phyloP scores from a whole-genome alignment of 2,888 invertebrate species.

The Zele albiditarsus region DNA sequence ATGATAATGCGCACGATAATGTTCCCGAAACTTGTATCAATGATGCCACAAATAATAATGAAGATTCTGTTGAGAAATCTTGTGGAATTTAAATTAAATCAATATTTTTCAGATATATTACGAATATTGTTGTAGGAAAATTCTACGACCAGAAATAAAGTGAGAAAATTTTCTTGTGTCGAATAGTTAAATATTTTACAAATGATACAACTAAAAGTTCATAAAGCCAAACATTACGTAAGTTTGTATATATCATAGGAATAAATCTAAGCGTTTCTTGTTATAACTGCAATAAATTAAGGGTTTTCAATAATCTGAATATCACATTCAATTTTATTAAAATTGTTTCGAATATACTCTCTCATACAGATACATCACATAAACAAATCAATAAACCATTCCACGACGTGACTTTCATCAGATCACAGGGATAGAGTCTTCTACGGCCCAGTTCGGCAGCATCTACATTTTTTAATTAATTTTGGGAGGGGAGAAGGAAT shows the following conservation, averaged over 20 bases:
- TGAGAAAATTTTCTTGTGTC: not conserved
- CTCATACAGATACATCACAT: not conserved
- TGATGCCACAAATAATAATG: slow-evolving; percentile 17
- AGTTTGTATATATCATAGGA: too few relatives aligned
- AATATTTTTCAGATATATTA: not conserved
- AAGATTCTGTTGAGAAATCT: slow-evolving; percentile 16
- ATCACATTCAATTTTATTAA: not conserved
- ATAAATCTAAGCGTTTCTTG: not conserved
- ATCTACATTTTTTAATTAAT: too few relatives aligned
- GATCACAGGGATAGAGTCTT: too few relatives aligned
- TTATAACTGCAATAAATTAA: not conserved
- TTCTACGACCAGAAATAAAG: not conserved
- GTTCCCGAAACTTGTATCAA: slow-evolving; percentile 18
- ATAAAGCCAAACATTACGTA: not conserved
- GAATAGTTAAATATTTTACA: not conserved
- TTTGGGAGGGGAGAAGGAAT: too few relatives aligned
- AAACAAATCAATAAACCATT: not conserved
- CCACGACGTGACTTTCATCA: too few relatives aligned
- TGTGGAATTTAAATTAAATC: not conserved
- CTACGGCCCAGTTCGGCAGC: not conserved
- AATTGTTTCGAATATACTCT: not conserved
- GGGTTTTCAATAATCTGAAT: not conserved
- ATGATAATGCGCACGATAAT: slow-evolving; percentile 20
- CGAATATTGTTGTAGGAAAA: not conserved
- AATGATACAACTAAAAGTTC: not conserved